Evolutionary conservation across 2,888 invertebrate genomes (phyloP), one percentile per base, ranked within the genome.

Genomic region (Diplazon laetatorius): DNA sequence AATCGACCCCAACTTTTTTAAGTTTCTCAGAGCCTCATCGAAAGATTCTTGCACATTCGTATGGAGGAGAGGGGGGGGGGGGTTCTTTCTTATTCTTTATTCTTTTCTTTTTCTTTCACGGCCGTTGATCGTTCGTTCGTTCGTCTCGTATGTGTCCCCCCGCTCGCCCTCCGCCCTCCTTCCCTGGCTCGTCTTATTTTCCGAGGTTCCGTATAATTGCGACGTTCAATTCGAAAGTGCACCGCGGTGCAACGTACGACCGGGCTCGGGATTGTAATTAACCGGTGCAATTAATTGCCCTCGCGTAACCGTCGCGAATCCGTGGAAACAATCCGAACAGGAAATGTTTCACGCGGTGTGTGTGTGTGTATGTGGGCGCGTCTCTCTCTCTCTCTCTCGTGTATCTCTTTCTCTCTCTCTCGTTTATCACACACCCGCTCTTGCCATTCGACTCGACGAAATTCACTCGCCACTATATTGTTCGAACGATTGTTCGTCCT

Each of bases 261-360:
- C 60, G 42, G n/a, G 59, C 69, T 70, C 42, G 52, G 60, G 37
- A 68, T 75, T 55, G 62, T 62, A 75, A 78, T 78, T 71, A 78
- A 71, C 75, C 68, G 62, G 60, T 60, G 62, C 78, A 75, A 78
- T 78, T 75, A 78, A 71, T 78, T 71, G 52, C 37, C 55, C 48
- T 68, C 62, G 66, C 57, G 62, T 68, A 68, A 78, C 57, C 71
- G 75, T 75, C 66, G 78, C 71, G 71, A 71, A 68, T 75, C 30
- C 62, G 37, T 18, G 55, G 35, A 75, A n/a, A 75, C 62, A 78
- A 75, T 78, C 66, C 71, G 10, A 71, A 37, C 66, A 66, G 70
- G 71, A 71, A 78, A 78, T 46, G 66, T 69, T 55, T 37, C 30
- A 30, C 30, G 30, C 30, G 30, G 2, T 30, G 30, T 30, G 30